Base-by-base conservation (phyloP, 2,797 vertebrate species). In the Pelobates cultripes region DNA sequence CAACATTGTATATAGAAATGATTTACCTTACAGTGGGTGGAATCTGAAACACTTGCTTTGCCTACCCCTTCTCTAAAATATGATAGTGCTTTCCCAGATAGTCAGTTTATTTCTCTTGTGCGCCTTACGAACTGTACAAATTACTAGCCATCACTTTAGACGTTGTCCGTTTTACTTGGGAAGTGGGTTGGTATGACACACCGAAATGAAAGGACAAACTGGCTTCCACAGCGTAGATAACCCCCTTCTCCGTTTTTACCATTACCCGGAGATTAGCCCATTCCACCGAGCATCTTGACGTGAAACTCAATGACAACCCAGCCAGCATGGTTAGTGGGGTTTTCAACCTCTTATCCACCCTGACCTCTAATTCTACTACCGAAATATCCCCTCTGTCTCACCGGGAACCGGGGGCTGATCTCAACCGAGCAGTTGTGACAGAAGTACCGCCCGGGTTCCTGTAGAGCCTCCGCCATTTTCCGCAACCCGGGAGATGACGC, bases 381-480 rank as follows among this genome's bases (percentile, higher is more conserved):
- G 3, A 3, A 1, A 5, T 6, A 51, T 6, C 47, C 41, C 63
- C 15, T 57, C 15, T 28, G 14, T 60, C 95, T 95, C 92, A 98
- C 97, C 93, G 97, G 96, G 85, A 98, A 91, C 80, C 93, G 94
- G 67, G 96, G 97, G 73, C 91, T 94, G 86, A 98, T 97, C 88
- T 98, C 96, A 73, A 94, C 92, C 73, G 96, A 96, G 85, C 97
- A 98, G 91, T 92, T 94, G 91, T 98, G 96, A 90, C 97, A 99
- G 89, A 98, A 99, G 89, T 94, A 99, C 87, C 96, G 95, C 88
- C 94, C 91, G 86, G 94, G 94, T 89, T 94, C 95, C 85, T 92
- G 89, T 51, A 95, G 92, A 90, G 96, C 96, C 94, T 97, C 97
- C 90, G 97, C 97, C 97, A 98, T 98, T 92, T 96, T 97, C 91